Conservation (phyloP, 2,797 vertebrate species). For the Echiichthys vipera region DNA sequence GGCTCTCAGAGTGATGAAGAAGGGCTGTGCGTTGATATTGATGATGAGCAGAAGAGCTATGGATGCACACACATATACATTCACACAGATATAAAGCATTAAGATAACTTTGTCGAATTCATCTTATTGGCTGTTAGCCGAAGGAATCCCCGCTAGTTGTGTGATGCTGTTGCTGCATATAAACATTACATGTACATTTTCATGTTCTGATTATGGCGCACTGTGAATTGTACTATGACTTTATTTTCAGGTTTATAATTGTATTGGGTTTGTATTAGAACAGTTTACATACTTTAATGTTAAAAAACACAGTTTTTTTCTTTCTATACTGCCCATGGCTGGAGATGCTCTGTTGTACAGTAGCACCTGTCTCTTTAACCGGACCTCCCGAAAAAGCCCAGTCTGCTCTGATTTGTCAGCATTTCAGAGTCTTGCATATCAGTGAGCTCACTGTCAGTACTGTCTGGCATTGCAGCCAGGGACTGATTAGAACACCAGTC, state of each 20-base stretch:
- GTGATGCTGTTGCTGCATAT: neutral
- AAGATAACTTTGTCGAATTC: neutral
- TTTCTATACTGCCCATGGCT: too few species aligned
- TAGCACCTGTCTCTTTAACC: too few species aligned
- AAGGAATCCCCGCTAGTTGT: neutral
- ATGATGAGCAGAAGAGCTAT: neutral
- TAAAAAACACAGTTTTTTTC: too few species aligned
- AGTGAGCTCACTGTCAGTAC: too few species aligned
- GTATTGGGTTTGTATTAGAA: too few species aligned
- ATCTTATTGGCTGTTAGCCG: neutral
- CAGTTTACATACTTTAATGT: too few species aligned
- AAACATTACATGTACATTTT: neutral
- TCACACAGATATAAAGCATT: constrained; percentile 1
- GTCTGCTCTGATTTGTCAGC: too few species aligned
- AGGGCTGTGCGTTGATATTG: constrained; percentile 14
- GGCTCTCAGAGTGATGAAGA: constrained; percentile 6
- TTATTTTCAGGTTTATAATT: neutral
- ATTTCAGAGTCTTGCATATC: too few species aligned
- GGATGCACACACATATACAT: neutral
- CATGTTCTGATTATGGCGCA: neutral
- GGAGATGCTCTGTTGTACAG: too few species aligned
- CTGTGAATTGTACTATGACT: neutral
- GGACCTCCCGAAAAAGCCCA: too few species aligned
- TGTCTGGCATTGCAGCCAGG: too few species aligned
- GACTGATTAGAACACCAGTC: too few species aligned